These are phyloP conservation scores for Equus przewalskii DNA, from an alignment of 2,113 vertebrate genomes.

Conservation along the genomic window DNA sequence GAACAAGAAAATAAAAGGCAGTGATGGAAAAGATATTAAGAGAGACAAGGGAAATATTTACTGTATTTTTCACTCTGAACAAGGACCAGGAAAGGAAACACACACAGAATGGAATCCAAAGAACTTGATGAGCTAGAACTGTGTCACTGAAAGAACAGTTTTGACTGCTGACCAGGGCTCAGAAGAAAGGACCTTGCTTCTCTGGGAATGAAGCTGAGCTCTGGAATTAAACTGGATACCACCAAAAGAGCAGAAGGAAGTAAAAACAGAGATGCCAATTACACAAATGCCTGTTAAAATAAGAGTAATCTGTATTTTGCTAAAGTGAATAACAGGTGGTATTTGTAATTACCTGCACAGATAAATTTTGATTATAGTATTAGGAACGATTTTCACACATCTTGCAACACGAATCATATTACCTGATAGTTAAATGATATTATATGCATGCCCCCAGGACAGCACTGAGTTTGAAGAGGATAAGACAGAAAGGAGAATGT, in stretches of 20 bases:
- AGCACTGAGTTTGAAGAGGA: not conserved
- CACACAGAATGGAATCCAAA: slow-evolving; percentile 7
- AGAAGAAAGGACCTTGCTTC: not conserved
- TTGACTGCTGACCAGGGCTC: not conserved
- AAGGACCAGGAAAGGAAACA: slow-evolving; percentile 37
- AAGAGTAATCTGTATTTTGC: not conserved
- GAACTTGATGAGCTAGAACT: not conserved
- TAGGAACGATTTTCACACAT: not conserved
- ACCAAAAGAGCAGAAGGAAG: not conserved
- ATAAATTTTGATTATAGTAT: not conserved
- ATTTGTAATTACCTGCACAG: not conserved
- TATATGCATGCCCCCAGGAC: not conserved
- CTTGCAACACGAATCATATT: not conserved
- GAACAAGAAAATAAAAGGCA: not conserved
- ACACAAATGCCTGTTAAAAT: not conserved
- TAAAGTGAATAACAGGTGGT: not conserved
- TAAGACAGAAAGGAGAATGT: not conserved
- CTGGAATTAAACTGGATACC: not conserved
- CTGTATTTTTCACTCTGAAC: not conserved
- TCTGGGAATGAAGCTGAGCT: not conserved
- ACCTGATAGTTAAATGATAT: not conserved
- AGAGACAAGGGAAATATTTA: not conserved
- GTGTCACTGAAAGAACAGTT: not conserved
- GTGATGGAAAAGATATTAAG: not conserved
- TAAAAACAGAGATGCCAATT: not conserved